These are phyloP conservation scores for Drosophila hydei DNA, from an alignment of 1,140 invertebrate species.

Conservation along the genomic window DNA sequence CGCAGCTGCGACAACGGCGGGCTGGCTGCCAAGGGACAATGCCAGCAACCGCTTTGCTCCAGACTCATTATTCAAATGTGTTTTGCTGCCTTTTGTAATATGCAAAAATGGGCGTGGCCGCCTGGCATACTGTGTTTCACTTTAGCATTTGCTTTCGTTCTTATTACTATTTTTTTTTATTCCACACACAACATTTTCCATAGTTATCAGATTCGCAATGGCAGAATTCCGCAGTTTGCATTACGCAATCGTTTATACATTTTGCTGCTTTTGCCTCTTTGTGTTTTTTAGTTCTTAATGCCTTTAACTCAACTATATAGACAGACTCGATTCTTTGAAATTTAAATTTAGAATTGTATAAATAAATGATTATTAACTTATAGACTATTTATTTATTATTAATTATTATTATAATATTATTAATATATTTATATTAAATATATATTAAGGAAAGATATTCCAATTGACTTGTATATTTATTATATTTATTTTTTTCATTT, in stretches of 20 bases:
- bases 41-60: constrained; percentile 38
- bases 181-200: constrained; percentile 3
- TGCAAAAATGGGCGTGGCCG: constrained; percentile 10
- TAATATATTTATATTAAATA: too few relatives aligned
- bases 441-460: too few relatives aligned
- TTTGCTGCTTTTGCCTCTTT: too few relatives aligned
- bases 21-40: constrained; percentile 41
- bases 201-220: not conserved
- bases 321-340: too few relatives aligned
- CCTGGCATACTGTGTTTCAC: not conserved
- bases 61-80: constrained; percentile 74
- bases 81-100: constrained; percentile 33
- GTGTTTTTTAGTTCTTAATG: too few relatives aligned
- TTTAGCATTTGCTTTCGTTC: constrained; percentile 1
- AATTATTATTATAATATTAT: too few relatives aligned
- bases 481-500: too few relatives aligned
- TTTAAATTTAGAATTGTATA: too few relatives aligned
- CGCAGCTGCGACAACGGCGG: constrained; percentile 2
- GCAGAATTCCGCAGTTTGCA: not conserved
- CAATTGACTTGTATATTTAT: too few relatives aligned
- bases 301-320: too few relatives aligned
- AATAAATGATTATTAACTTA: too few relatives aligned
- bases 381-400: too few relatives aligned
- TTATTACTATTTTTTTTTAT: constrained; percentile 1
- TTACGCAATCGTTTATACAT: not conserved